Conservation (phyloP, 2,888 invertebrate species). For the Pasiphila rectangulata region DNA sequence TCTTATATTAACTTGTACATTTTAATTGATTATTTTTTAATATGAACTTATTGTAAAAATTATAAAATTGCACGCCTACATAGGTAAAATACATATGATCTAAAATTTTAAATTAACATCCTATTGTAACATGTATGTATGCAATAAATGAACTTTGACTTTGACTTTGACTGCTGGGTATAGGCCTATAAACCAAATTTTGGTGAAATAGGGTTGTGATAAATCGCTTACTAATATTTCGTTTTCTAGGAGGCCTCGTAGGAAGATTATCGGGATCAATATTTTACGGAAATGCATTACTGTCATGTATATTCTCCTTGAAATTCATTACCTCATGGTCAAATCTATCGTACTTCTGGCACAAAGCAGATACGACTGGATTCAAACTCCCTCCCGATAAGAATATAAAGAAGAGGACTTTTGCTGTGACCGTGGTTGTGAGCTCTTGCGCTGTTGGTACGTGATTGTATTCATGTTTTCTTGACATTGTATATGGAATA, state of each 20-base stretch:
- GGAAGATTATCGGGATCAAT: constrained; percentile 64
- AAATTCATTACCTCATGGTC: constrained; percentile 58
- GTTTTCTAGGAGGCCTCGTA: constrained; percentile 38
- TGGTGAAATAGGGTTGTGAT: not conserved
- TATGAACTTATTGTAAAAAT: too few species aligned
- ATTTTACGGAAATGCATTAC: constrained; percentile 78
- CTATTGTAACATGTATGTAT: too few species aligned
- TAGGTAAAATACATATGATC: too few species aligned
- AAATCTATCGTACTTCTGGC: constrained; percentile 48
- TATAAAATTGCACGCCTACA: too few species aligned
- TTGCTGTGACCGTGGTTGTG: constrained; percentile 47
- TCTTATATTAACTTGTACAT: too few species aligned
- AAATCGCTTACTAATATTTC: not conserved
- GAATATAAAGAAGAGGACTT: constrained; percentile 42
- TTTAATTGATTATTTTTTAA: too few species aligned
- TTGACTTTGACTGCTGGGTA: too few species aligned
- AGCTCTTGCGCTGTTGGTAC: constrained; percentile 48
- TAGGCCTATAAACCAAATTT: not conserved
- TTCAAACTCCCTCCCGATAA: constrained; percentile 45
- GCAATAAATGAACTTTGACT: too few species aligned
- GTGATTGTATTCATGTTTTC: constrained; percentile 17
- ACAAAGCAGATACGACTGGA: constrained; percentile 43
- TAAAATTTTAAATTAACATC: too few species aligned
- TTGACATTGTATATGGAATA: too few species aligned
- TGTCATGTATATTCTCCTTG: constrained; percentile 76